Percentiles rank a stretch among this genome's conserved stretches.
These are phyloP conservation scores for Temnothorax longispinosus DNA, from an alignment of 1,140 invertebrate species.

Conservation along the genomic window DNA sequence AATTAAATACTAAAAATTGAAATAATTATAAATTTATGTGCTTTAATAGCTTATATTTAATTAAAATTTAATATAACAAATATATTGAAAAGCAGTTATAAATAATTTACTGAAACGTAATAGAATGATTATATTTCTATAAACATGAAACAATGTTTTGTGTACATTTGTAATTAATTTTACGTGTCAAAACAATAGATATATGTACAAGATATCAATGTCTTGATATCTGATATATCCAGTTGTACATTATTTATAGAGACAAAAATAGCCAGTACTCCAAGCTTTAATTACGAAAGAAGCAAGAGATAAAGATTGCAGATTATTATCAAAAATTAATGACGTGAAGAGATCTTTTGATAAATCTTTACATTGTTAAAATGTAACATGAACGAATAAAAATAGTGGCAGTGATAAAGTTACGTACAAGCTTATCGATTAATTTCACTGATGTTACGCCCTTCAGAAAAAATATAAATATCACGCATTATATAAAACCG, in stretches of 20 bases:
- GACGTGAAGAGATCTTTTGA: not conserved
- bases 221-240: not conserved
- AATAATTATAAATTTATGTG: not conserved
- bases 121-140: not conserved
- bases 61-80: not conserved
- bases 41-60: not conserved
- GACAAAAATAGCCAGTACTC: not conserved
- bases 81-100: not conserved
- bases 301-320: not conserved
- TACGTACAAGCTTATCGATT: constrained; percentile 41
- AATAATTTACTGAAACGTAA: not conserved
- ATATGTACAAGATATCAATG: not conserved
- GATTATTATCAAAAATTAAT: constrained; percentile 26
- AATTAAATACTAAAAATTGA: not conserved
- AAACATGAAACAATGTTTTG: not conserved
- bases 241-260: not conserved
- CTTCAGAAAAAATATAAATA: constrained; percentile 47
- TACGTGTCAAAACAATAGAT: not conserved
- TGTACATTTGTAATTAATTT: not conserved
- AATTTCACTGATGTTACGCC: constrained; percentile 20
- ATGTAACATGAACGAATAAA: constrained; percentile 3
- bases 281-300: constrained; percentile 8
- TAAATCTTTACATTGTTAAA: constrained; percentile 12
- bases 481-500: constrained; percentile 13
- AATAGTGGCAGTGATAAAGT: constrained; percentile 17